Conservation (phyloP, 2,113 vertebrate species). For the Columbina picui region DNA sequence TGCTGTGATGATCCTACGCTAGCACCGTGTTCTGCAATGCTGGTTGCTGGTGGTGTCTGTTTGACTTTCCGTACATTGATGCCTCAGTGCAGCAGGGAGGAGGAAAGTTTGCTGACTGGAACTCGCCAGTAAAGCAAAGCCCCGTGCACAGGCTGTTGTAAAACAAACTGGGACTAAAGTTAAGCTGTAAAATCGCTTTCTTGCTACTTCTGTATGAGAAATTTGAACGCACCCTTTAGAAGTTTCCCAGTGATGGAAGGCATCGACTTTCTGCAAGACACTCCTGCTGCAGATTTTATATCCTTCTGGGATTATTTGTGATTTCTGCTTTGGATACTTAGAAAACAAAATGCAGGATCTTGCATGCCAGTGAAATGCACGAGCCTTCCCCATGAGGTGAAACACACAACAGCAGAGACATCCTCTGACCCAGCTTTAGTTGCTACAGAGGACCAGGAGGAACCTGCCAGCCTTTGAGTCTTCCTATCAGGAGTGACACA, state of each 20-base stretch:
- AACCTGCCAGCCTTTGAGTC: background rate
- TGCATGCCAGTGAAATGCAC: background rate
- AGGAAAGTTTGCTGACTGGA: background rate
- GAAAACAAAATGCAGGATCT: background rate
- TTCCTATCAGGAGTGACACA: background rate
- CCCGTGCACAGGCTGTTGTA: background rate
- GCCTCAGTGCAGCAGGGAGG: background rate
- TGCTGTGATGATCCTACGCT: background rate
- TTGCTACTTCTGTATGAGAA: slow-evolving; percentile 40
- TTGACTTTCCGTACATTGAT: background rate
- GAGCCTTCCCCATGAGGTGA: background rate
- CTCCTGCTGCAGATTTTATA: background rate
- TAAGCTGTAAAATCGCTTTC: slow-evolving; percentile 4
- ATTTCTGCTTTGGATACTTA: background rate
- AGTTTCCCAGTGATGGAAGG: background rate
- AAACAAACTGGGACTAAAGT: background rate
- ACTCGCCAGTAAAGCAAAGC: background rate
- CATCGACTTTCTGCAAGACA: background rate
- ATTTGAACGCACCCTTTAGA: background rate
- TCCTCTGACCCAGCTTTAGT: background rate
- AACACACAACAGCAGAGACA: background rate
- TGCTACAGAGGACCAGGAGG: background rate
- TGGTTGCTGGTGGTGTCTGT: background rate
- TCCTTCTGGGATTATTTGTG: background rate
- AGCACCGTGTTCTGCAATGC: background rate